Evolutionary conservation across 1,140 invertebrate genomes (phyloP), one percentile per base, ranked within the genome.

Genomic region (Eulimnadia texana): DNA sequence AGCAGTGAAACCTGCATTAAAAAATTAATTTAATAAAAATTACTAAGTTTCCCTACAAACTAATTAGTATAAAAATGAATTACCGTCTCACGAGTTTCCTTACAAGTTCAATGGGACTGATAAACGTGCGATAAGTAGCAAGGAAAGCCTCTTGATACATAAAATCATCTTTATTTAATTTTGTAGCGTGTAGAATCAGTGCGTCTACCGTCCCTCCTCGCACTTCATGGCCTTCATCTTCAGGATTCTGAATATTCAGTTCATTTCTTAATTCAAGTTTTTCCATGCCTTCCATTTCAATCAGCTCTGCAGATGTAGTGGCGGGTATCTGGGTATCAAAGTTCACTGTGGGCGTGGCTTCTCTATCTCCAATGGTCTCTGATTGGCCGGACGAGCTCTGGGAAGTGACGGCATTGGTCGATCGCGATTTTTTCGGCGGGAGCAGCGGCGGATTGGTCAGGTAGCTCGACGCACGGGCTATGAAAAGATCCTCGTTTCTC

Each of bases 91-190:
- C 83, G 49, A 98, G 76, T 72, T 94, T 93, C 68, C 84, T 81
- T 64, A 98, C 84, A 61, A 97, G 77, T 63, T 89, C 86, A 59
- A 84, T 73, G n/a, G 93, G 90, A 52, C 85, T 78, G 68, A 97
- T 84, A 76, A 97, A 96, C 61, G 93, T 97, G 66, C 94, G 80
- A 74, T 97, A 98, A 49, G 93, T 98, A 23, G 91, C 92, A 64
- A 98, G 80, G 74, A 98, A 98, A 42, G 93, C 93, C 78, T 97
- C 93, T 79, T 94, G 90, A 76, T 93, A 97, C 70, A 89, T 79
- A 72, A 91, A 90, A 76, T 92, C 90, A 78, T 88, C 85, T 80
- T 90, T 93, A 69, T 85, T 87, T 58, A 87, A 86, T 74, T 90
- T 90, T 54, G 92, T 93, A 20, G 93, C 93, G 70, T 93, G 86